Conservation (phyloP, 2,888 invertebrate genomes). For the Colletes collaris region DNA sequence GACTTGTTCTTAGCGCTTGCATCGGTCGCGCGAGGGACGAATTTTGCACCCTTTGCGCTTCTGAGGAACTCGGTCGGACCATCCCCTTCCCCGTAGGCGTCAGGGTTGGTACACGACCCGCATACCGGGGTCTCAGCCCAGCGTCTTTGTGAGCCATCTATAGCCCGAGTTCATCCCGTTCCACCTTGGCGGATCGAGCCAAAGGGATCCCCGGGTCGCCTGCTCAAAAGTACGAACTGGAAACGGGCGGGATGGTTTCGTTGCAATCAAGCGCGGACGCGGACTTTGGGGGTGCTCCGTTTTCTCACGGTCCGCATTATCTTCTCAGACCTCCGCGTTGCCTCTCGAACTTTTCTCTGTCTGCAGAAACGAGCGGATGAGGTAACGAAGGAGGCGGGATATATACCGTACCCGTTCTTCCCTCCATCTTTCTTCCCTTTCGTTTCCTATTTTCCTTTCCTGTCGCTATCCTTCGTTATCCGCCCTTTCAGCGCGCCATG, state of each 20-base stretch:
- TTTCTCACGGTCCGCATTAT: slow-evolving; percentile 68
- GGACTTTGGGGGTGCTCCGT: slow-evolving; percentile 57
- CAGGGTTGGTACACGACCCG: slow-evolving; percentile 69
- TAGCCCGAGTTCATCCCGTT: slow-evolving; percentile 51
- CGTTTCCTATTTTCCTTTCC: slow-evolving; percentile 23
- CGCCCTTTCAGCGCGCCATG: slow-evolving; percentile 38
- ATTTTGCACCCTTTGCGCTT: slow-evolving; percentile 59
- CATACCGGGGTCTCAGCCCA: slow-evolving; percentile 61
- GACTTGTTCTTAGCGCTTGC: slow-evolving; percentile 60
- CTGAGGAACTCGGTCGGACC: slow-evolving; percentile 21
- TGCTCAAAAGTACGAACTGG: slow-evolving; percentile 63
- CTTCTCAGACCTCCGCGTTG: slow-evolving; percentile 54
- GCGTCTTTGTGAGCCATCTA: slow-evolving; percentile 55
- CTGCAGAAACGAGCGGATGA: slow-evolving; percentile 46
- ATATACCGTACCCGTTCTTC: slow-evolving; percentile 8
- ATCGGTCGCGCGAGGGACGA: slow-evolving; percentile 14
- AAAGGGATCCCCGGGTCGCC: slow-evolving; percentile 59
- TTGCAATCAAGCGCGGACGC: slow-evolving; percentile 68
- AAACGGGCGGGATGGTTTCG: slow-evolving; percentile 56
- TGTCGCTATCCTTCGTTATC: not conserved
- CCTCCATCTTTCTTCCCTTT: slow-evolving; percentile 21
- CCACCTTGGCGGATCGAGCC: slow-evolving; percentile 54
- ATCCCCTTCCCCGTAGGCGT: slow-evolving; percentile 38
- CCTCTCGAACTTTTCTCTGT: slow-evolving; percentile 42
- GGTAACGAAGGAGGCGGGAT: slow-evolving; percentile 55